Percentiles rank a stretch among this genome's conserved stretches.
Conservation (phyloP, 2,888 invertebrate genomes). For the Serrognathus titanus region DNA sequence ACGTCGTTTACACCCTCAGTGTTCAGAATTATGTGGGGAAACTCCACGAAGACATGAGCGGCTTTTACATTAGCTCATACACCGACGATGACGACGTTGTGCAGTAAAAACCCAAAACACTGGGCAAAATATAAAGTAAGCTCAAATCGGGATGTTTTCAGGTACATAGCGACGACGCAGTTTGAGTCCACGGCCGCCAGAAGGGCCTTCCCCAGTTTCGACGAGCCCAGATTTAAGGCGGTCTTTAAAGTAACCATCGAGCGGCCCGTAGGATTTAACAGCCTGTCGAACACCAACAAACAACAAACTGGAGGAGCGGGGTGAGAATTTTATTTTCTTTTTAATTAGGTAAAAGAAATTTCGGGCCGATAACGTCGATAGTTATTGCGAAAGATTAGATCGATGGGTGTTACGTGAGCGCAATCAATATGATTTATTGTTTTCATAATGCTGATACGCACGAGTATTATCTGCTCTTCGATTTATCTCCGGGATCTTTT, state of each 20-base stretch:
- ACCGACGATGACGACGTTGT: conserved; percentile 28
- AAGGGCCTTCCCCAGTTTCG: conserved; percentile 75
- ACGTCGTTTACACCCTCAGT: not conserved
- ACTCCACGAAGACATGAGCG: conserved; percentile 45
- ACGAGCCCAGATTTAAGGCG: conserved; percentile 56
- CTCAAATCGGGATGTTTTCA: conserved; percentile 18
- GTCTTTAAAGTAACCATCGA: conserved; percentile 48
- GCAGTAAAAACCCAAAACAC: conserved; percentile 24
- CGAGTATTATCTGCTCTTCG: too few species aligned
- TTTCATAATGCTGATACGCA: too few species aligned
- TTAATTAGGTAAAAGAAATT: too few species aligned
- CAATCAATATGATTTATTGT: too few species aligned
- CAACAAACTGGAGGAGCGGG: not conserved
- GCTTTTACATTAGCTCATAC: conserved; percentile 54
- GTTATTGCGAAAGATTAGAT: too few species aligned
- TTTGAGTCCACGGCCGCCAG: conserved; percentile 67
- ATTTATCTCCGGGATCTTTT: too few species aligned
- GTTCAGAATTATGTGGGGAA: conserved; percentile 31
- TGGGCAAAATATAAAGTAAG: too few species aligned
- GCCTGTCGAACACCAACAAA: conserved; percentile 7
- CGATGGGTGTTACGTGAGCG: too few species aligned
- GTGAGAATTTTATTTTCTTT: too few species aligned
- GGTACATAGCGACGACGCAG: conserved; percentile 60
- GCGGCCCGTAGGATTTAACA: conserved; percentile 29
- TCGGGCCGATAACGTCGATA: too few species aligned